Conservation (phyloP, 2,888 invertebrate species). For the Pyrocoelia pectoralis region DNA sequence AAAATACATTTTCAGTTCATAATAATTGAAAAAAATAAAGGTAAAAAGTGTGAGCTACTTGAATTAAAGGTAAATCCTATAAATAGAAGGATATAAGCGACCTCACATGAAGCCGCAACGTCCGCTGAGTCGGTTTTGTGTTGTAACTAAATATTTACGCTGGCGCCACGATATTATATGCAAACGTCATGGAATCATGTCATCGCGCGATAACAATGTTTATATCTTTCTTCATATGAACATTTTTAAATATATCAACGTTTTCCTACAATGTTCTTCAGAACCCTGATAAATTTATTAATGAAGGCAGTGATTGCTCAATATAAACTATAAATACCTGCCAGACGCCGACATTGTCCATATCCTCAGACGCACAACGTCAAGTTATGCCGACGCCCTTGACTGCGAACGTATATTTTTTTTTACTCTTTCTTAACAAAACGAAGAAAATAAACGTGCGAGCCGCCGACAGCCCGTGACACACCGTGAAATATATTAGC, state of each 20-base stretch:
- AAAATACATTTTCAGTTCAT: too few species aligned
- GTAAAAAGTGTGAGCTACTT: conserved; percentile 14
- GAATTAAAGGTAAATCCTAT: conserved; percentile 29
- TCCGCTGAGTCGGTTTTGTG: conserved; percentile 31
- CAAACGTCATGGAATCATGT: conserved; percentile 47
- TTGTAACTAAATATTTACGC: conserved; percentile 49
- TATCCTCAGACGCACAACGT: conserved; percentile 11
- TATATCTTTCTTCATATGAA: conserved; percentile 30
- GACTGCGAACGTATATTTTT: conserved; percentile 38
- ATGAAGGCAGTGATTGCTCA: conserved; percentile 19
- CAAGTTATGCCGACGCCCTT: conserved; percentile 42
- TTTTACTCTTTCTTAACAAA: conserved; percentile 42
- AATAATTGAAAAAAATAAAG: too few species aligned
- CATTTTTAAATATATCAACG: conserved; percentile 18
- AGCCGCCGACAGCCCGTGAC: conserved; percentile 49
- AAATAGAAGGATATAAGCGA: conserved; percentile 31
- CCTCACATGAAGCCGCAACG: conserved; percentile 37
- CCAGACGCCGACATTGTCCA: not conserved
- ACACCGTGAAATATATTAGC: conserved; percentile 53
- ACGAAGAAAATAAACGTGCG: conserved; percentile 48
- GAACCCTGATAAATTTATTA: conserved; percentile 14
- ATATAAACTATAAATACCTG: conserved; percentile 3
- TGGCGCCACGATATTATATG: conserved; percentile 50
- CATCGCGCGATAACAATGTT: conserved; percentile 39
- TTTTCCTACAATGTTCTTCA: not conserved